Conservation (phyloP, 1,140 invertebrate genomes). For the Drosophila cardini region DNA sequence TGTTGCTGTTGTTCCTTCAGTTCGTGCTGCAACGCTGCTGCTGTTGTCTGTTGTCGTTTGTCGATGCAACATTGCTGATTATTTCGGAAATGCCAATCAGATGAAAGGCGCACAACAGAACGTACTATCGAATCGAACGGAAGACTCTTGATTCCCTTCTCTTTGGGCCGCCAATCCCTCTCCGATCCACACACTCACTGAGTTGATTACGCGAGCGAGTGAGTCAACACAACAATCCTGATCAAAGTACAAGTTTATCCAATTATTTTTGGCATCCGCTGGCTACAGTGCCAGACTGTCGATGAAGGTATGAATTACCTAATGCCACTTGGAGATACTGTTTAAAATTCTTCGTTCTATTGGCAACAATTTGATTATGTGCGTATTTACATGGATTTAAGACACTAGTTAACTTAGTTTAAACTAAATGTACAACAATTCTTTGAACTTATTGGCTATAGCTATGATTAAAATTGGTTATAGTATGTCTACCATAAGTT, state of each 20-base stretch:
- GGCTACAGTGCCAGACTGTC: background rate
- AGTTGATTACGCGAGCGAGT: slow-evolving; percentile 48
- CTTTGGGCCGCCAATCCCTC: background rate
- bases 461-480: slow-evolving; percentile 43
- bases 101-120: slow-evolving; percentile 68
- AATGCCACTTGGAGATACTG: background rate
- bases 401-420: slow-evolving; percentile 32
- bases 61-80: slow-evolving; percentile 71
- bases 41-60: slow-evolving; percentile 19
- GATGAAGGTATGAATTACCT: no score
- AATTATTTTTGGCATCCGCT: slow-evolving; percentile 55
- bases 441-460: slow-evolving; percentile 68
- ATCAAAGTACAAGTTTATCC: slow-evolving; percentile 69
- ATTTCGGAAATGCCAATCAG: slow-evolving; percentile 81
- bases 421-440: slow-evolving; percentile 59
- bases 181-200: slow-evolving; percentile 14
- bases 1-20: slow-evolving; percentile 22
- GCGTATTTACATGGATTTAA: slow-evolving; percentile 37
- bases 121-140: slow-evolving; percentile 24
- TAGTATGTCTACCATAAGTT: slow-evolving; percentile 17
- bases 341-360: slow-evolving; percentile 64
- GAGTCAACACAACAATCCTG: slow-evolving; percentile 46
- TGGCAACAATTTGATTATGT: slow-evolving; percentile 75
- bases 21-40: slow-evolving; percentile 30
- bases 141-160: slow-evolving; percentile 1